Evolutionary conservation across 2,797 vertebrate genomes (phyloP), one percentile per base, ranked within the genome.

Genomic region (Fratercula arctica): DNA sequence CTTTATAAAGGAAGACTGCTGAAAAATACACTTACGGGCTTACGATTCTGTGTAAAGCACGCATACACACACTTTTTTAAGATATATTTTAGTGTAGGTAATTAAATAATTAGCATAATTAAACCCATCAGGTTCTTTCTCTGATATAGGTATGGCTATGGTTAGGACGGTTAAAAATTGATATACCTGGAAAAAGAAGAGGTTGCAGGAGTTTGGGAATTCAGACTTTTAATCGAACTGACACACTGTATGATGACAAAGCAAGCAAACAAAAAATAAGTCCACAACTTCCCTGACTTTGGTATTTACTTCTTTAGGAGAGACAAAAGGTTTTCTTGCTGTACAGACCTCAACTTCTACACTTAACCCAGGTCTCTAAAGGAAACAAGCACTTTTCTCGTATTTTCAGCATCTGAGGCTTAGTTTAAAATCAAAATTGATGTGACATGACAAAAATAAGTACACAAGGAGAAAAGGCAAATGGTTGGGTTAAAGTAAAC

Each of bases 71-170:
- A 53, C 28, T 35, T 59, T 43, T 50, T 48, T 23, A 53, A 48
- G 39, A 39, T 17, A 64, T 79, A 69, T 78, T 73, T 68, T 43
- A 82, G 31, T 45, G 8, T 69, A 64, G 13, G 31, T 20, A 74
- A 59, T 87, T 70, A 56, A 82, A 56, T 83, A 63, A 90, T 76
- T 57, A 73, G 86, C 73, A 82, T 53, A 87, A 92, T 86, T 76
- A 75, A 75, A 84, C 33, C 29, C 43, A 79, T 85, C 37, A 59
- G 24, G 33, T 86, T 46, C 15, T 83, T 82, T 63, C n/a, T 68
- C 33, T 74, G 39, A 19, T 59, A 92, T 81, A 94, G 85, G 82
- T 50, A 95, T 85, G 90, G 83, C 56, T 84, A 92, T 67, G 50
- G 31, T 51, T 82, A 79, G 80, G 64, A 79, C 19, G 48, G 69